Base-by-base conservation (phyloP, 2,888 invertebrate species). In the Cybosia mesomella region DNA sequence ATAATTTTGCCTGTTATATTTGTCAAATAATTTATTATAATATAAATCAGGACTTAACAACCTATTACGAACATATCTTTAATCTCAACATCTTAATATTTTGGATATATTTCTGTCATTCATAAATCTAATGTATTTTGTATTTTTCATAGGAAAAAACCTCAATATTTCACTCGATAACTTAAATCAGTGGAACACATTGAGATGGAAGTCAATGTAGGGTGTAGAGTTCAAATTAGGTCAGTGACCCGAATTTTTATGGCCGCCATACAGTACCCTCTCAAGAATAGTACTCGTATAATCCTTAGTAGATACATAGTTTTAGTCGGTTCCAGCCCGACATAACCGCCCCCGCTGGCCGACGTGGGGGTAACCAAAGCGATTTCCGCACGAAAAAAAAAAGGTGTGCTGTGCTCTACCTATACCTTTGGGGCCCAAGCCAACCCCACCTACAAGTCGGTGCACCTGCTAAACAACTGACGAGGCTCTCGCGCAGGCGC, bases 241-340 rank as follows among this genome's bases (percentile, higher is more conserved):
- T 78, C 80, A 76, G 43, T 74, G 71, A 72, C 73, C 78, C n/a
- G 53, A 39, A 68, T 70, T 74, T 69, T 67, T 72, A 72, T 53
- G 58, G 66, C 21, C 53, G 49, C 55, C 36, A 43, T 61, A 55
- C 39, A 49, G 18, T 39, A 58, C 59, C 15, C 36, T 32, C 22
- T 21, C 13, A 49, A 49, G 49, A 49, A 49, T 49, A 49, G 43
- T 43, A 43, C 18, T 18, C 7, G n/a, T 49, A 49, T 49, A 43
- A n/a, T 49, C 49, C 15, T 18, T 43, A 2, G 18, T 49, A 49
- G 7, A n/a, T 8, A 36, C 36, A 2, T 10, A 36, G 11, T 0
- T 39, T 2, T 13, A 36, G 10, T 10, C 11, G 36, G 3, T 1
- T 3, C n/a, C n/a, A n/a, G n/a, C n/a, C n/a, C n/a, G n/a, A n/a